Base-by-base conservation (phyloP, 2,888 invertebrate genomes). In the Oxytorus armatus region DNA sequence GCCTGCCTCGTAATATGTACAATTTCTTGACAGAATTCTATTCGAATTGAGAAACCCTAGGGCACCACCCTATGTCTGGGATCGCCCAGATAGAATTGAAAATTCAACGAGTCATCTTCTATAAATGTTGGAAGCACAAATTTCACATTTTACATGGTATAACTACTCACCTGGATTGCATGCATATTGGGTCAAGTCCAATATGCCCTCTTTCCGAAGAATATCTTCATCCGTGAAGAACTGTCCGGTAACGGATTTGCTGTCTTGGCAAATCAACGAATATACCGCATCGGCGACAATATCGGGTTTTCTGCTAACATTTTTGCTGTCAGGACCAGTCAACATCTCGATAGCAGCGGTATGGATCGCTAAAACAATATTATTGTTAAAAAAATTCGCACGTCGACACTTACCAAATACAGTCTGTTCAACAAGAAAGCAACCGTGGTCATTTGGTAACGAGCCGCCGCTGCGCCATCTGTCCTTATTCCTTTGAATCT, bases 341-440 rank as follows among this genome's bases (percentile, higher is more conserved):
- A 98, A 88, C 97, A 97, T 97, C 90, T 97, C 96, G 84, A 97
- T 96, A 8, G 99, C 99, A 0, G 99, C 98, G 0, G 99, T 99
- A 75, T 96, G 95, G 86, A 99, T 98, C 7, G 96, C 98, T 96
- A 87, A 25, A 92, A 92, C 72, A 72, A 83, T 73, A 65, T 18
- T 1, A 23, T 18, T n/a, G 21, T 33, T 33, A 18, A 5, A 16
- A 1, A 16, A 4, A 36, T 36, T 8, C 36, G 36, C 4, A 8
- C 8, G 36, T 10, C 36, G 8, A 36, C 8, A 8, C 36, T 1
- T 36, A 36, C 10, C 36, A 36, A 36, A 10, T 10, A 36, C 10
- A 36, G n/a, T n/a, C n/a, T n/a, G n/a, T n/a, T n/a, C n/a, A n/a
- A n/a, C n/a, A n/a, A n/a, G n/a, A n/a, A n/a, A n/a, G n/a, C n/a